phyloP scores from a whole-genome alignment of 2,888 invertebrate genomes.

The Pardosa pseudoannulata region DNA sequence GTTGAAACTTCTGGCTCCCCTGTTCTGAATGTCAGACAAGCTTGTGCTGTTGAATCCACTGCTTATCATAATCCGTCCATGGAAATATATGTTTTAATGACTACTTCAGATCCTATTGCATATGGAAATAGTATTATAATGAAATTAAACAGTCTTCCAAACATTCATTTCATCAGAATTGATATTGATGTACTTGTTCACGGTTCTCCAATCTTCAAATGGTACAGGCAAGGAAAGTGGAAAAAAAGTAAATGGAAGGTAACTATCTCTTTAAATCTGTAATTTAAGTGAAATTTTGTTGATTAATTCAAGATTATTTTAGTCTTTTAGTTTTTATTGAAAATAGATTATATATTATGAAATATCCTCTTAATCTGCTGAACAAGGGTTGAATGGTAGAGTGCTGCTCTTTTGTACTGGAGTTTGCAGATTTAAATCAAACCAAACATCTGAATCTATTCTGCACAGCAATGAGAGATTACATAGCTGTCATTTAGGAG shows the following conservation, averaged over 20 bases:
- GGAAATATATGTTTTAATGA: conserved; percentile 49
- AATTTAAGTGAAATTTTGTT: too few relatives aligned
- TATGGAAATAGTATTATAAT: neutral
- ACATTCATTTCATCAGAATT: conserved; percentile 75
- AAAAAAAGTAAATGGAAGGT: conserved; percentile 76
- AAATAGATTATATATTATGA: too few relatives aligned
- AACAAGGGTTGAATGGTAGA: too few relatives aligned
- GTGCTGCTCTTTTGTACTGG: too few relatives aligned
- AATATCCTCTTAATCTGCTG: too few relatives aligned
- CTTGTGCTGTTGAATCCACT: conserved; percentile 85
- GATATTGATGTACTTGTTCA: conserved; percentile 81
- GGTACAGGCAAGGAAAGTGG: conserved; percentile 81
- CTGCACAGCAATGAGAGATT: too few relatives aligned
- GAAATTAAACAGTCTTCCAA: conserved; percentile 13
- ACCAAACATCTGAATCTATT: too few relatives aligned
- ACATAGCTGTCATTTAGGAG: too few relatives aligned
- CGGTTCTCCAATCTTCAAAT: conserved; percentile 81
- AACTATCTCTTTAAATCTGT: neutral
- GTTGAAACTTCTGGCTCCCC: conserved; percentile 81
- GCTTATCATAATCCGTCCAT: conserved; percentile 81
- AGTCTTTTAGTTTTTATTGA: too few relatives aligned
- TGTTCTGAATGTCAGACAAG: conserved; percentile 79
- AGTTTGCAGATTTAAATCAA: too few relatives aligned
- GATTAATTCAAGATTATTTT: too few relatives aligned
- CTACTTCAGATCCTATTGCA: conserved; percentile 10